These are phyloP conservation scores for Tragelaphus scriptus DNA, from an alignment of 2,113 vertebrate species.

Conservation along the genomic window DNA sequence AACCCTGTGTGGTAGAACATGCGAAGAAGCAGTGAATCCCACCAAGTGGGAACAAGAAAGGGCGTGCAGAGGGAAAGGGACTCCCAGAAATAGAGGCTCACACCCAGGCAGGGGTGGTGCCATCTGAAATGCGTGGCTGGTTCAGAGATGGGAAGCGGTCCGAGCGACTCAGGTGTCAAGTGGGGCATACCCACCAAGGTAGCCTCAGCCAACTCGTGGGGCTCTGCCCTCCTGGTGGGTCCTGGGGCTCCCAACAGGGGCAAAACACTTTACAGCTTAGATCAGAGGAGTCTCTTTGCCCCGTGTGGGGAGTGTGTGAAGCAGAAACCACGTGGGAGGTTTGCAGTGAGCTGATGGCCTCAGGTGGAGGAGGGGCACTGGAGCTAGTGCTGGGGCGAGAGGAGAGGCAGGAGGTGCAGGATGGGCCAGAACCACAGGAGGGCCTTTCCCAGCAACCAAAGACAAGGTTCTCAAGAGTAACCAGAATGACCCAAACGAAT, in stretches of 20 bases:
- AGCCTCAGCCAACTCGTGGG: accelerated
- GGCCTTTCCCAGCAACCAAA: neutral
- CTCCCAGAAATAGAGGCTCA: neutral
- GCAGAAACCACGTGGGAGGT: accelerated
- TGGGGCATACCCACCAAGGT: neutral
- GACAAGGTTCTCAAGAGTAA: neutral
- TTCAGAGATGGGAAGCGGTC: neutral
- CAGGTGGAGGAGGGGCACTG: neutral
- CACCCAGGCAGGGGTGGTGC: accelerated
- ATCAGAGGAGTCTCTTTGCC: neutral
- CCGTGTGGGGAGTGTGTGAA: neutral
- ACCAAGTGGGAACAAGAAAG: accelerated
- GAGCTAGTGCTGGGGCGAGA: neutral
- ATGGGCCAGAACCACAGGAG: no score
- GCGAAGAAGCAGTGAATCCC: accelerated
- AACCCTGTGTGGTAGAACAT: accelerated
- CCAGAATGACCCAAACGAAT: accelerated
- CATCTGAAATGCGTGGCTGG: neutral
- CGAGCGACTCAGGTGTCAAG: accelerated
- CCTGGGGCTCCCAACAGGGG: neutral
- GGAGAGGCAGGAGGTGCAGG: accelerated
- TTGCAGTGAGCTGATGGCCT: neutral
- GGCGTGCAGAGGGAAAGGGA: neutral
- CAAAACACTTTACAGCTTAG: neutral
- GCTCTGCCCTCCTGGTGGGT: accelerated